These are phyloP conservation scores for Peromyscus polionotus DNA, from an alignment of 2,113 vertebrate species.

Conservation along the genomic window DNA sequence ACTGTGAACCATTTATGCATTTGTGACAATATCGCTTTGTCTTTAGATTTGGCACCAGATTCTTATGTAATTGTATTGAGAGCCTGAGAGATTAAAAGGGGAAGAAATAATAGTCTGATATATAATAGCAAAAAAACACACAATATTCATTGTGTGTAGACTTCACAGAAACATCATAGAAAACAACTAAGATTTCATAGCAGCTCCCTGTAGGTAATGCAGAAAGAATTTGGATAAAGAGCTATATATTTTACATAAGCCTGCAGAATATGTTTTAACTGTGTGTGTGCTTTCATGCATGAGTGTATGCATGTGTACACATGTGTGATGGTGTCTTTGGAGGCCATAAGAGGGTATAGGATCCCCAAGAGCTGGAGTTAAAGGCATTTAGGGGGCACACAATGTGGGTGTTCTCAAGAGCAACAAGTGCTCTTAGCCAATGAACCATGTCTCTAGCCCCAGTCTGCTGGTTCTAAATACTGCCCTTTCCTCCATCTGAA, in stretches of 20 bases:
- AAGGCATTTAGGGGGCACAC: too few species aligned
- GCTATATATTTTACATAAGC: neutral
- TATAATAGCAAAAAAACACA: neutral
- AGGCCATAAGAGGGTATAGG: neutral
- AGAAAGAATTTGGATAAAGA: neutral
- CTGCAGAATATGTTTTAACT: neutral
- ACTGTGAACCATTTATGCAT: neutral
- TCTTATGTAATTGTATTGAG: neutral
- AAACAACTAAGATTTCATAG: neutral
- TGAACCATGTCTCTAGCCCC: neutral
- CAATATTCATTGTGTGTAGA: neutral
- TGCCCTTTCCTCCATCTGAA: neutral
- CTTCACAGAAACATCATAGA: slow-evolving; percentile 11
- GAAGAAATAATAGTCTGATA: neutral
- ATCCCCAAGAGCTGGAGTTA: neutral
- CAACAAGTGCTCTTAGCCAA: neutral
- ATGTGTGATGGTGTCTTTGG: neutral
- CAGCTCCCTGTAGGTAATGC: neutral
- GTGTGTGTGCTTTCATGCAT: neutral
- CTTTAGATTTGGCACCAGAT: neutral
- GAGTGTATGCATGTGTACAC: neutral
- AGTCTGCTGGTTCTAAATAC: neutral
- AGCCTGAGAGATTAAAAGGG: neutral
- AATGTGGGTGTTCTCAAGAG: neutral
- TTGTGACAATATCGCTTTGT: neutral